Base-by-base conservation (phyloP, 2,888 invertebrate species). In the Volucella bombylans region DNA sequence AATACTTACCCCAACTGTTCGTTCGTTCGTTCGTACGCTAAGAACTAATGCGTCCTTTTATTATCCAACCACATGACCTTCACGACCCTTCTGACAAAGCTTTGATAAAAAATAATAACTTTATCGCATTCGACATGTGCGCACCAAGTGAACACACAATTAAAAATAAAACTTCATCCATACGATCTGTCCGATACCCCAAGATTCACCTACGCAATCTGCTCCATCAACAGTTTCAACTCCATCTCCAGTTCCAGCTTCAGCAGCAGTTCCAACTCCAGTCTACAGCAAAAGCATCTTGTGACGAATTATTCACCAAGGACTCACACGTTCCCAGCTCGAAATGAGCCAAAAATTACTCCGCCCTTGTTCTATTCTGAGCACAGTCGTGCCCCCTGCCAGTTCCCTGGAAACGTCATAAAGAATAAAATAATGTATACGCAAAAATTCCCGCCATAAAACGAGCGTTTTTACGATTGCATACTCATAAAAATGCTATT, bases 401-500 rank as follows among this genome's bases (percentile, higher is more conserved):
- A 15, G 12, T 39, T 18, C 64, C 52, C 47, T 74, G 23, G 55
- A 65, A 80, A 79, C 61, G 80, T 71, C 74, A 80, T 83, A 83
- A 83, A 80, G 80, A 71, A 74, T 67, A 83, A 80, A 81, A 81
- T 85, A 81, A 76, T 81, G 72, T 81, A 47, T 80, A 80, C 76
- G 85, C 80, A 81, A 81, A 80, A 76, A 76, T 71, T 62, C 59
- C 62, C 54, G 67, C 52, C 85, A 85, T 85, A 85, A 85, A 85
- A 76, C 68, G 85, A 72, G 55, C 71, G 71, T 76, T 85, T 85
- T 85, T 85, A 85, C 85, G 85, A 85, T 85, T 85, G 80, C 81
- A 85, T 81, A 72, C 81, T 62, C 85, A 81, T 85, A 85, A 85
- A 85, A 85, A 81, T 72, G 80, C 85, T 85, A 85, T 85, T 85